Percentiles rank a stretch among this genome's conserved stretches.
These are phyloP conservation scores for Stichodactyla helianthus DNA, from an alignment of 64 coral and sea anemone genomes.

Conservation along the genomic window DNA sequence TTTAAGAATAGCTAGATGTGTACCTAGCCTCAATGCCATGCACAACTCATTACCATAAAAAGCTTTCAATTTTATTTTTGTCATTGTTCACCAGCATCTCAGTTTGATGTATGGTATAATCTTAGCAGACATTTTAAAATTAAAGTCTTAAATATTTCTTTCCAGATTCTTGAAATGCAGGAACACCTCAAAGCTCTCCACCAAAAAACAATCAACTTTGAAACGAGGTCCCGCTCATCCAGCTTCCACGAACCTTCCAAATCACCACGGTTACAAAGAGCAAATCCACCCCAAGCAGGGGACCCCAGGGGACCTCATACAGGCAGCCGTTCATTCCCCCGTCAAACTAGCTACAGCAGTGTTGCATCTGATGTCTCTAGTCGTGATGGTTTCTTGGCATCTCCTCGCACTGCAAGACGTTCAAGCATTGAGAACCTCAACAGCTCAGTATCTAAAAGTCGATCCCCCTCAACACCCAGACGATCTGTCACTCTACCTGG, in stretches of 20 bases:
- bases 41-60: too few species aligned
- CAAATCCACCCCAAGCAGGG: conserved; percentile 57
- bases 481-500: conserved; percentile 27
- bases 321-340: conserved; percentile 41
- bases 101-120: too few species aligned
- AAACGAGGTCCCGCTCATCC: conserved; percentile 50
- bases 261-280: conserved; percentile 56
- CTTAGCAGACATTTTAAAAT: background rate
- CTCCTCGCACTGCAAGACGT: conserved; percentile 66
- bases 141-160: background rate
- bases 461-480: conserved; percentile 31
- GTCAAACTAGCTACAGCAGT: conserved; percentile 55
- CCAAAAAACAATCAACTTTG: conserved; percentile 75
- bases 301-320: conserved; percentile 26
- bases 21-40: too few species aligned
- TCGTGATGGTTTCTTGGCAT: conserved; percentile 55
- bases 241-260: conserved; percentile 58
- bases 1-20: too few species aligned
- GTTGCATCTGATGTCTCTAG: conserved; percentile 35
- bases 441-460: conserved; percentile 15
- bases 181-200: conserved; percentile 82
- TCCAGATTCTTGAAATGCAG: conserved; percentile 87
- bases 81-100: too few species aligned
- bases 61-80: too few species aligned
- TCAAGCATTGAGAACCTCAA: conserved; percentile 78